Base-by-base conservation (phyloP, 2,113 vertebrate genomes). In the Brienomyrus brachyistius region DNA sequence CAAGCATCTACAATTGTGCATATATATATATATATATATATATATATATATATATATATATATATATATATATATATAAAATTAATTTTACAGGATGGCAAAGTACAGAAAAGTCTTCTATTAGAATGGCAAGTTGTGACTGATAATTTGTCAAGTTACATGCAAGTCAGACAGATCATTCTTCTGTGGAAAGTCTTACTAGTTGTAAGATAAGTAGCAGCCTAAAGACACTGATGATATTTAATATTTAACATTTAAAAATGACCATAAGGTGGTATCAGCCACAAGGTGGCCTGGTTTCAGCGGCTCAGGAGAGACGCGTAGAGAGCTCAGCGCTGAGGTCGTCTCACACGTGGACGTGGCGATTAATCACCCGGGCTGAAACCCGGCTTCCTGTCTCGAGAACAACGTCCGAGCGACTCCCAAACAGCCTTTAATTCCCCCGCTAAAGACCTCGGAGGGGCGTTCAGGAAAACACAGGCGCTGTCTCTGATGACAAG, bases 351-450 rank as follows among this genome's bases (percentile, higher is more conserved):
- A 88, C 45, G 88, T 31, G 23, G 90, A 66, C 27, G 54, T 19
- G n/a, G 89, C 88, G 19, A 93, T 94, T 93, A 93, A 93, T 94
- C 92, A 94, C 91, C 89, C 48, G 91, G 92, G 31, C 91, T 84
- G 90, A 91, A 90, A 92, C 93, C 91, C 90, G 70, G 88, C 90
- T 93, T 94, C 91, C 94, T 91, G 92, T 90, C 88, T 82, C 10
- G 4, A 86, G 51, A 92, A 90, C 5, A 66, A 89, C 50, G 35
- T 92, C 92, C 90, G 6, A 47, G 90, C 80, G 62, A 88, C 92
- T 90, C 90, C 91, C 89, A 84, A 91, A 90, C 92, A 89, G 88
- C 54, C 90, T 70, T 92, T 92, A 92, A 91, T 91, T 92, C 92
- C 13, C 50, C 92, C 89, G 92, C 90, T 90, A 89, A 92, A 91